Conservation (phyloP, 2,797 vertebrate species). For the Acipenser ruthenus region DNA sequence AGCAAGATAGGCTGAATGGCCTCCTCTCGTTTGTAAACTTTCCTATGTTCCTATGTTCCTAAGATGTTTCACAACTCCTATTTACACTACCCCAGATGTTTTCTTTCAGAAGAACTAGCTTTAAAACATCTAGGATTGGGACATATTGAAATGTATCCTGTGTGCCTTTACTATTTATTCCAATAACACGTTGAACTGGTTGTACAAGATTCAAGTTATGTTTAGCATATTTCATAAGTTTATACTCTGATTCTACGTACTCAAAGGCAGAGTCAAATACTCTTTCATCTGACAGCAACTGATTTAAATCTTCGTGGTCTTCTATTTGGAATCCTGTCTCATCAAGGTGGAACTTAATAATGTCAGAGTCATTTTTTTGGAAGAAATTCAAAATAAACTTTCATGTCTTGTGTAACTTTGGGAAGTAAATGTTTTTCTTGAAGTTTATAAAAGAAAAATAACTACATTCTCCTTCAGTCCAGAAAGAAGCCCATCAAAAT, state of each 20-base stretch:
- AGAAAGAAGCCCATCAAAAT: slow-evolving; percentile 10
- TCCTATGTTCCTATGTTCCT: no score
- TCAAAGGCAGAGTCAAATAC: slow-evolving; percentile 15
- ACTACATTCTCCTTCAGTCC: slow-evolving; percentile 14
- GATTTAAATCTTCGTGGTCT: slow-evolving; percentile 11
- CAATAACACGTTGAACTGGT: slow-evolving; percentile 11
- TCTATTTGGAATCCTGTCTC: slow-evolving; percentile 10
- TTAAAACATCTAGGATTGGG: slow-evolving; percentile 12
- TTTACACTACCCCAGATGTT: slow-evolving; percentile 11
- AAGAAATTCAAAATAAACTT: slow-evolving; percentile 15
- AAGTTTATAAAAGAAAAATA: slow-evolving; percentile 17
- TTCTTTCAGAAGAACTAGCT: slow-evolving; percentile 9
- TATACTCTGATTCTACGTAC: slow-evolving; percentile 15
- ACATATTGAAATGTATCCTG: slow-evolving; percentile 14
- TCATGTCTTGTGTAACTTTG: slow-evolving; percentile 17
- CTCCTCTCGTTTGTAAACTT: no score
- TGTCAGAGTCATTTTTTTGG: slow-evolving; percentile 14
- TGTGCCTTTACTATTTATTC: slow-evolving; percentile 7
- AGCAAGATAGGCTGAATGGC: no score
- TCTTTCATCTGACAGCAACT: slow-evolving; percentile 8
- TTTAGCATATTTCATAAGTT: slow-evolving; percentile 13
- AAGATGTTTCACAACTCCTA: slow-evolving; percentile 14
- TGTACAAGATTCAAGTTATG: slow-evolving; percentile 12
- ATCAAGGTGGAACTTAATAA: slow-evolving; percentile 9
- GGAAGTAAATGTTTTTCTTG: slow-evolving; percentile 15